A percentile compares a stretch with the other conserved stretches of the same genome.
Conservation (phyloP, 1,140 invertebrate species). For the Anastrepha ludens region DNA sequence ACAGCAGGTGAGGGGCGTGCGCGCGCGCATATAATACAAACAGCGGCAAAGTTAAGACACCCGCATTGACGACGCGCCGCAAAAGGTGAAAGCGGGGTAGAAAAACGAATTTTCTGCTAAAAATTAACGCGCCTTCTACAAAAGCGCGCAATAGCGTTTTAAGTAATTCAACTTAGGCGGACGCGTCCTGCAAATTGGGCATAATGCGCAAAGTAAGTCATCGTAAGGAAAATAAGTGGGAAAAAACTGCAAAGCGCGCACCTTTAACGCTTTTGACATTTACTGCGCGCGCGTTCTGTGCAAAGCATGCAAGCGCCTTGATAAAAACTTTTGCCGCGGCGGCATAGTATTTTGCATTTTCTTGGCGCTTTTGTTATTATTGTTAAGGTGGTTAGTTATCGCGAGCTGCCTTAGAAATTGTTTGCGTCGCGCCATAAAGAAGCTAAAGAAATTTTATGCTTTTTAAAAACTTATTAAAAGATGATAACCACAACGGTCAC, state of each 20-base stretch:
- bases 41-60: background rate
- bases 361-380: background rate
- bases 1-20: background rate
- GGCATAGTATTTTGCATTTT: conserved; percentile 37
- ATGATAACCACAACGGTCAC: conserved; percentile 56
- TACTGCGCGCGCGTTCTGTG: background rate
- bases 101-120: too few species aligned
- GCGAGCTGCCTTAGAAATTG: conserved; percentile 38
- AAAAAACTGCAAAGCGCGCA: background rate
- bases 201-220: background rate
- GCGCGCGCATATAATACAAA: background rate
- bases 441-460: conserved; percentile 56
- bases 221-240: background rate
- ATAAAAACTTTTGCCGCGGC: conserved; percentile 25
- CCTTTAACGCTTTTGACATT: conserved; percentile 49
- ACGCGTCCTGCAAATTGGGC: background rate
- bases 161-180: background rate
- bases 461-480: conserved; percentile 57
- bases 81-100: too few species aligned
- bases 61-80: background rate
- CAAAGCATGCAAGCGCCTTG: conserved; percentile 39
- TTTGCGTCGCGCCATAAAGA: background rate
- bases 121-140: conserved; percentile 1
- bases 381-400: background rate
- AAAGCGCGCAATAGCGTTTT: background rate